Base-by-base conservation (phyloP, 1,140 invertebrate genomes). In the Drosophila nebulosa region DNA sequence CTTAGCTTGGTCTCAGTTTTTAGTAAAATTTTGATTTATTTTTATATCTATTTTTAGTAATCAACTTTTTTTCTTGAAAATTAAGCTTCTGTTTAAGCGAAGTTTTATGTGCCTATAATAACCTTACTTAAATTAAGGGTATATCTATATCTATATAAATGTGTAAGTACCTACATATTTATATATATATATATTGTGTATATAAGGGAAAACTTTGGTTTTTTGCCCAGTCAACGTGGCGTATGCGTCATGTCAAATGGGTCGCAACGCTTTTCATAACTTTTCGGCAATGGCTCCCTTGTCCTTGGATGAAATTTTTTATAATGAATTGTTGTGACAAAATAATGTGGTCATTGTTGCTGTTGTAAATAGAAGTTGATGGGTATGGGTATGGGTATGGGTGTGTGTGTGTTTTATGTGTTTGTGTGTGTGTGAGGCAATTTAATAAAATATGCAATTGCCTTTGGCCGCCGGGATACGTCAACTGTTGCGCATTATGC, bases 401-500 rank as follows among this genome's bases (percentile, higher is more conserved):
- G 30, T 68, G 9, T 32, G 1, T 39, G 16, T 30, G 27, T 32
- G n/a, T 21, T 22, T 32, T 32, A 6, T 62, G 14, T 67, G 42
- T 71, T 56, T 64, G 58, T 75, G 26, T 46, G 64, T 52, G 73
- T 67, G 65, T 51, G 30, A 18, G 78, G 74, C 66, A 83, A 88
- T 88, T 88, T 88, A 88, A 79, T 88, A 79, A 88, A 88, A 88
- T 88, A 88, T 88, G 80, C 83, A 83, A 88, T 83, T 80, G 83
- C 78, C 74, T 69, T 66, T 68, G 64, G 66, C 59, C 65, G 61
- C 24, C 27, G 39, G 39, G 35, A 50, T 50, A 55, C 71, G 46
- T 77, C 70, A 74, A 74, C 75, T 74, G 65, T 77, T 77, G 74
- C 69, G 51, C 51, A 39, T 14, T 32, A 35, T 51, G 55, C 24